Percentiles rank a stretch among this genome's conserved stretches.
Evolutionary conservation across 2,113 vertebrate species (phyloP).

Genomic region (Bombycilla garrulus): DNA sequence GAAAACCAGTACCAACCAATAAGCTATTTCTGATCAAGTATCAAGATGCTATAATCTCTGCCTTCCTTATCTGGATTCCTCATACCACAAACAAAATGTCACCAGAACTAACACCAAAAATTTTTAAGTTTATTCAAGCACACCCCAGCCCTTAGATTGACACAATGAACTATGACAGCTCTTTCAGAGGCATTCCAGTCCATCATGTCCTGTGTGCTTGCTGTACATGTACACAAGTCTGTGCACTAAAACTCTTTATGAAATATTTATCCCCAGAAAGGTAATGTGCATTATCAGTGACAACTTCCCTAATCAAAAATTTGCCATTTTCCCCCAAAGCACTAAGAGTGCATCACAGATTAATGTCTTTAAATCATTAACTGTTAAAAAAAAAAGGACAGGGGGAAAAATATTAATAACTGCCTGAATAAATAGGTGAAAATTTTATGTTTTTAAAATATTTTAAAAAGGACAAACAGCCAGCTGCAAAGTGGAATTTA

Average conservation of each 20-base stretch:
- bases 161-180: slow-evolving; percentile 1
- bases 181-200: background rate
- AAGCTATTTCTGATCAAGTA: background rate
- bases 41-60: background rate
- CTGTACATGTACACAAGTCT: background rate
- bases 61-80: background rate
- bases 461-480: background rate
- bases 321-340: background rate
- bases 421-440: background rate
- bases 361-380: background rate
- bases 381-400: background rate
- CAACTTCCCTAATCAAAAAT: background rate
- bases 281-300: slow-evolving; percentile 5
- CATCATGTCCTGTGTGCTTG: background rate
- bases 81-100: background rate
- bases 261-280: slow-evolving; percentile 40
- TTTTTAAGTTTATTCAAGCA: background rate
- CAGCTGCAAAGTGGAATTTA: slow-evolving; percentile 3
- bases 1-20: background rate
- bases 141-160: background rate
- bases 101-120: background rate
- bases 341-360: background rate
- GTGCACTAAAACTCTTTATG: slow-evolving; percentile 4
- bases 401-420: background rate
- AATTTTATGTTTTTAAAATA: background rate